Evolutionary conservation across 2,888 invertebrate species (phyloP), one percentile per base, ranked within the genome.

Genomic region (Falcaria lacertinaria): DNA sequence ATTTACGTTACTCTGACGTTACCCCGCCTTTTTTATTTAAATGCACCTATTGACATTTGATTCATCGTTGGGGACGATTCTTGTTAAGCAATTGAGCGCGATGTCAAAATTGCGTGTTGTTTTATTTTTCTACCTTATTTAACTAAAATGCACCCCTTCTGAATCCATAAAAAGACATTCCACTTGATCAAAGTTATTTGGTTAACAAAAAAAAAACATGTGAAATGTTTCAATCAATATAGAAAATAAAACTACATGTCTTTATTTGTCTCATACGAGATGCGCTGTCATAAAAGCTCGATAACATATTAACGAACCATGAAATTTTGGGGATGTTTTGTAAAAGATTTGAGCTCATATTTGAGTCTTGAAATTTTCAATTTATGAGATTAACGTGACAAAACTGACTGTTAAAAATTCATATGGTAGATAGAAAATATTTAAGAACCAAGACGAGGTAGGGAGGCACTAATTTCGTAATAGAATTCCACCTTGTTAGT

Each of bases 401-500:
- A n/a, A n/a, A n/a, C n/a, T n/a, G n/a, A n/a, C n/a, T n/a, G n/a
- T n/a, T n/a, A n/a, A n/a, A n/a, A n/a, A n/a, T n/a, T n/a, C n/a
- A n/a, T n/a, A n/a, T n/a, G n/a, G n/a, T n/a, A n/a, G 4, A 19
- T 19, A 52, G 54, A 60, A 69, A 69, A 68, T 68, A 67, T 70
- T 58, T 65, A 66, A 52, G 25, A 13, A 22, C 7, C 22, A n/a
- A 22, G 13, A 22, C 14, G 60, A 62, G 63, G 68, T 72, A 80
- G 80, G 75, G 72, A 72, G 75, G 63, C 63, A 72, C 74, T 83
- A 84, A 84, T 83, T 83, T 69, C 60, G 69, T 84, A 84, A 86
- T 81, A 79, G 81, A 85, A 85, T 85, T 84, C 74, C 64, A 68
- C 73, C 81, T 84, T 78, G 85, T 86, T 86, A 86, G 80, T 69